These are phyloP conservation scores for Drosophila arawakana DNA, from an alignment of 1,140 invertebrate species.

Conservation along the genomic window DNA sequence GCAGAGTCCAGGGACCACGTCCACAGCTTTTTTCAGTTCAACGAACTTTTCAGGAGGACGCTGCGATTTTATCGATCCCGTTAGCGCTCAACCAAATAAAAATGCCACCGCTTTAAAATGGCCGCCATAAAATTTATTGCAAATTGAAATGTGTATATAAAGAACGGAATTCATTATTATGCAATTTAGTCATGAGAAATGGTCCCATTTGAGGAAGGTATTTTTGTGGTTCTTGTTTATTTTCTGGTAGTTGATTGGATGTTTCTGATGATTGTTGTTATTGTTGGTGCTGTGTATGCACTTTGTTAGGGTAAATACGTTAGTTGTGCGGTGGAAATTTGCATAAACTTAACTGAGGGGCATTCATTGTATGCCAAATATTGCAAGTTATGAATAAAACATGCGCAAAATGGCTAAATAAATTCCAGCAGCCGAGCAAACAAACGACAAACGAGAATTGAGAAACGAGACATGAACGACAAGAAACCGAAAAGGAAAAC, in stretches of 20 bases:
- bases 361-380: conserved; percentile 63
- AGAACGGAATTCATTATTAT: conserved; percentile 38
- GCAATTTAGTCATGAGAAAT: conserved; percentile 33
- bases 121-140: conserved; percentile 60
- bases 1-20: conserved; percentile 33
- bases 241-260: conserved; percentile 33
- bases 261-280: conserved; percentile 32
- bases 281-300: conserved; percentile 27
- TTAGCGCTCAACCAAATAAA: conserved; percentile 16
- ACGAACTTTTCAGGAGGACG: conserved; percentile 51
- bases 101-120: conserved; percentile 61
- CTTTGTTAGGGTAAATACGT: conserved; percentile 28
- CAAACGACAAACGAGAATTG: conserved; percentile 62
- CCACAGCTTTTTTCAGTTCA: conserved; percentile 55
- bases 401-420: conserved; percentile 62
- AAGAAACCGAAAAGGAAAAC: conserved; percentile 37
- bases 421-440: conserved; percentile 59
- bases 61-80: conserved; percentile 57
- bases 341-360: conserved; percentile 53
- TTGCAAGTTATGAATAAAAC: conserved; percentile 79
- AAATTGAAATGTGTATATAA: conserved; percentile 43
- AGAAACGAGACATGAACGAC: conserved; percentile 49
- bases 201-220: neutral
- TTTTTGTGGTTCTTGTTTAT: neutral
- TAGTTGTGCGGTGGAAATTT: conserved; percentile 48